Conservation (phyloP, 1,140 invertebrate genomes). For the Panulirus ornatus region DNA sequence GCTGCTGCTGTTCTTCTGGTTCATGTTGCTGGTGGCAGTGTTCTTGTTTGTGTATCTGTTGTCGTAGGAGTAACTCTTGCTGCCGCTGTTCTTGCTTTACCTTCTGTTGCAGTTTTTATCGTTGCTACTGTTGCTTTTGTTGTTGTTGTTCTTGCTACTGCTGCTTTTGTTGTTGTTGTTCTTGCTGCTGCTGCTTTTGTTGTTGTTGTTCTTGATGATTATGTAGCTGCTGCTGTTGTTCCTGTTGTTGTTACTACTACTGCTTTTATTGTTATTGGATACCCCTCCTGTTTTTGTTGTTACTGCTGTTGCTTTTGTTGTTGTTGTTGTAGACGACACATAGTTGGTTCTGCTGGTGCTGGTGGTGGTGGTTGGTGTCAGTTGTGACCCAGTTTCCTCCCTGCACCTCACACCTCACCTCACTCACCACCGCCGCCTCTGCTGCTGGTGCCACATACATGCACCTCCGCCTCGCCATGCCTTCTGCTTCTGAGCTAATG, state of each 20-base stretch:
- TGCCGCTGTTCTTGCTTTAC: background rate
- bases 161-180: background rate
- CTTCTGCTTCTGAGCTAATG: too few relatives aligned
- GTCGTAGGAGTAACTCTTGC: background rate
- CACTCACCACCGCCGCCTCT: background rate
- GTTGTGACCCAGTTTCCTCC: too few relatives aligned
- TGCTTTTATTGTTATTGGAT: too few relatives aligned
- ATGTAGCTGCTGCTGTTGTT: background rate
- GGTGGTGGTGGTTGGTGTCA: background rate
- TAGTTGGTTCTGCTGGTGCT: background rate
- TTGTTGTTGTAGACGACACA: background rate
- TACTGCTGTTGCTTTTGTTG: background rate
- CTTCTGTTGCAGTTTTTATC: background rate
- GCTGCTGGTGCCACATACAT: too few relatives aligned
- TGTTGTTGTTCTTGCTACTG: background rate
- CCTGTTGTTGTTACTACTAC: background rate
- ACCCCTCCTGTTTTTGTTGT: background rate
- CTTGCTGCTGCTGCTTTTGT: background rate
- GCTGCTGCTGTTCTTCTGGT: background rate
- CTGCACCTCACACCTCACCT: too few relatives aligned
- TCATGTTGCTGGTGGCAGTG: background rate
- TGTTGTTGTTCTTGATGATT: too few relatives aligned
- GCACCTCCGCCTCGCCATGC: too few relatives aligned
- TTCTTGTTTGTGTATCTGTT: background rate
- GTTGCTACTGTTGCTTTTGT: background rate